Evolutionary conservation across 2,888 invertebrate species (phyloP), one percentile per base, ranked within the genome.

Genomic region (Corbicula japonica): DNA sequence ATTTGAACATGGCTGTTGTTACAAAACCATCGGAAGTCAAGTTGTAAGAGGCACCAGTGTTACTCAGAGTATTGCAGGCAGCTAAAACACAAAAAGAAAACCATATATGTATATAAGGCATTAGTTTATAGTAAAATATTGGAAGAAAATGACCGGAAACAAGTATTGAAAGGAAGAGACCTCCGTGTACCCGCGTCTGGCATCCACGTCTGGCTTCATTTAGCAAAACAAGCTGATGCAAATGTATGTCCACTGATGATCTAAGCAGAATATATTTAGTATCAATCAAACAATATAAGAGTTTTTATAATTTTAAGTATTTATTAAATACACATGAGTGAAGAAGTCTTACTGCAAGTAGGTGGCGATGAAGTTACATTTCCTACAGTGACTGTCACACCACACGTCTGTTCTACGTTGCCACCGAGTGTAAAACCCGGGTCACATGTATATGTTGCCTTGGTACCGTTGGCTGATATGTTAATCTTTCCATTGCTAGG

Each of bases 381-480:
- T 54, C 54, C 38, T 15, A 32, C 32, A 1, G 46, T 54, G 26
- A 46, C 56, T 12, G 34, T 68, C 34, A 58, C 68, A 34, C 68
- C 46, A 54, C 76, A 76, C 6, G 48, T 44, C 21, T 68, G 69
- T 50, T 48, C 23, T 21, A 35, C 10, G 18, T 44, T 54, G 6
- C 75, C 75, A n/a, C 34, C 18, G 5, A 75, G 23, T 12, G 61
- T 69, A 41, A 50, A 68, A n/a, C 69, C 75, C 3, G 34, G 18
- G 1, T 52, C 50, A 41, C 75, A 75, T 1, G 61, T 30, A 56
- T 75, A 75, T 10, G 62, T n/a, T 38, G 68, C 75, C 28, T 48
- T 54, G 8, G 65, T 76, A 26, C 70, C 70, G 65, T 76, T 50
- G 4, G 69, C 60, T 38, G 63, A 38, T 26, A 63, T 70, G 18